Evolutionary conservation across 1,140 invertebrate genomes (phyloP).

Genomic region (Anastrepha ludens): DNA sequence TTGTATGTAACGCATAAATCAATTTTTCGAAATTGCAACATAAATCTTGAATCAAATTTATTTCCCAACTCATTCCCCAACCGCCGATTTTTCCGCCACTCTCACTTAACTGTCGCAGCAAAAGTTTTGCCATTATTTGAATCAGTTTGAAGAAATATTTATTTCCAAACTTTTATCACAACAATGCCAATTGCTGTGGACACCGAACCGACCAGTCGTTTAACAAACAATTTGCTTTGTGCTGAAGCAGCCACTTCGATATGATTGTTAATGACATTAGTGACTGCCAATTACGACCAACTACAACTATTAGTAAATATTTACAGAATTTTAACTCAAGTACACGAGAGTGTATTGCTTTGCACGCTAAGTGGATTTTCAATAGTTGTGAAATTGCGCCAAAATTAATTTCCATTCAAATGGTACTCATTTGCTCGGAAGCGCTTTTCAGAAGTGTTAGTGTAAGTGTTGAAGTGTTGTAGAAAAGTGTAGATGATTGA

Average conservation of each 20-base stretch:
- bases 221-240: neutral
- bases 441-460: neutral
- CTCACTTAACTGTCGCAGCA: neutral
- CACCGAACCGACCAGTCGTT: neutral
- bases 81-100: neutral
- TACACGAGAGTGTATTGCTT: neutral
- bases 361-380: neutral
- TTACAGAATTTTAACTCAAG: neutral
- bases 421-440: neutral
- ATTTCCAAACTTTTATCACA: conserved; percentile 1
- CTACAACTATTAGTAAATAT: conserved; percentile 9
- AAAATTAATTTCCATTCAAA: conserved; percentile 1
- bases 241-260: conserved; percentile 8
- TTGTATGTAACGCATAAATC: neutral
- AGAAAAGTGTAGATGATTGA: neutral
- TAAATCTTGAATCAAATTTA: neutral
- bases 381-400: neutral
- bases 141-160: conserved; percentile 26
- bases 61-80: neutral
- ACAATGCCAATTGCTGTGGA: neutral
- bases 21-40: neutral
- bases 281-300: neutral
- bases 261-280: neutral
- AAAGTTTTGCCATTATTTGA: conserved; percentile 29
- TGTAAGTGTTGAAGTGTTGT: neutral